Conservation (phyloP, 2,113 vertebrate species). For the Hystrix brachyura region DNA sequence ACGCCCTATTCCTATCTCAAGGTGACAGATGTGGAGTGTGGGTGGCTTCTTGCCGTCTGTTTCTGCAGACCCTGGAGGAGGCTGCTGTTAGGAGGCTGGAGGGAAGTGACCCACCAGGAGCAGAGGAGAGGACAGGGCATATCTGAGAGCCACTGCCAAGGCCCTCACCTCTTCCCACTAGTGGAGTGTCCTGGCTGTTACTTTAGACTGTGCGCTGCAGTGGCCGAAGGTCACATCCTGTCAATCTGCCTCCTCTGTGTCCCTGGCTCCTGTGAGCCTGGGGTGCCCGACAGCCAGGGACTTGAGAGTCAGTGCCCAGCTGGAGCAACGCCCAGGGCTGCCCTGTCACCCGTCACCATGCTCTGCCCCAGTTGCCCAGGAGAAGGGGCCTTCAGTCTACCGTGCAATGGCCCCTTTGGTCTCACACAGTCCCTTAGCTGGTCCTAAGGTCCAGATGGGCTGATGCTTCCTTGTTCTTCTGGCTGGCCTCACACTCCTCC, state of each 20-base stretch:
- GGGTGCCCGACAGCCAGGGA: too few species aligned
- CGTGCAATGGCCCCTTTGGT: too few species aligned
- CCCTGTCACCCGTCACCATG: background rate
- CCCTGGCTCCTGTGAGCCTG: too few species aligned
- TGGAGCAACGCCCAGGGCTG: accelerated
- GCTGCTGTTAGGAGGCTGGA: background rate
- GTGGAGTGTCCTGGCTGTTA: background rate
- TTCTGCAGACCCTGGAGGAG: background rate
- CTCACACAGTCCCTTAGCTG: accelerated
- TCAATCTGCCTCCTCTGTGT: too few species aligned
- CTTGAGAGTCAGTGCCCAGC: too few species aligned
- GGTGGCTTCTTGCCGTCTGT: background rate
- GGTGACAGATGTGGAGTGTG: background rate
- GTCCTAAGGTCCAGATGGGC: accelerated
- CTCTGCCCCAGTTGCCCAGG: background rate
- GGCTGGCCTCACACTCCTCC: background rate
- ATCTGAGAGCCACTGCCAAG: too few species aligned
- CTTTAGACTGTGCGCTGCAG: too few species aligned
- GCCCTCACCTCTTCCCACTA: background rate
- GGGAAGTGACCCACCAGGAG: background rate
- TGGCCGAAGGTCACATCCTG: background rate
- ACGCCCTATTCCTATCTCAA: too few species aligned
- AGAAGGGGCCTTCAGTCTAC: accelerated
- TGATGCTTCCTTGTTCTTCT: too few species aligned
- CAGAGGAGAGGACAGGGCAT: background rate